Conservation (phyloP, 2,888 invertebrate genomes). For the Clanis bilineata region DNA sequence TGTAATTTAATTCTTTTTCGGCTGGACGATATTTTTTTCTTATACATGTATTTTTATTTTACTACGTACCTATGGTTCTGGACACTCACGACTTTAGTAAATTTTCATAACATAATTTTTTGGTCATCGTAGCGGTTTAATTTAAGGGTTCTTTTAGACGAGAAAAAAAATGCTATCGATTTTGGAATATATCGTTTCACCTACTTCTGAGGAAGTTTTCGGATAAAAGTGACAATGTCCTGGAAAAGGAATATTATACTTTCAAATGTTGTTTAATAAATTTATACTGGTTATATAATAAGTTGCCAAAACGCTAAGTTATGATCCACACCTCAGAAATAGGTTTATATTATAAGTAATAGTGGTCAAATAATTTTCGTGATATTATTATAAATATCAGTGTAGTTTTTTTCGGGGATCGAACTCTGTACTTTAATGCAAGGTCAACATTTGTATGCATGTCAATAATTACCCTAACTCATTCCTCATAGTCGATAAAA, state of each 20-base stretch:
- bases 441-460: constrained; percentile 18
- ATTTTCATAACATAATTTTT: constrained; percentile 9
- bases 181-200: neutral
- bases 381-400: constrained; percentile 43
- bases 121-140: constrained; percentile 37
- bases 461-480: neutral
- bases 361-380: constrained; percentile 25
- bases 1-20: constrained; percentile 47
- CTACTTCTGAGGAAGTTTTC: constrained; percentile 11
- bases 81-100: constrained; percentile 19
- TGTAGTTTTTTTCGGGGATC: constrained; percentile 30
- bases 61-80: constrained; percentile 27
- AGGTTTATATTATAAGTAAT: constrained; percentile 5
- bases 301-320: constrained; percentile 10
- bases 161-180: neutral
- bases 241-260: neutral
- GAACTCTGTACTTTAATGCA: constrained; percentile 27
- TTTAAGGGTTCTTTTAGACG: neutral
- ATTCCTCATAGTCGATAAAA: constrained; percentile 11
- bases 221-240: neutral
- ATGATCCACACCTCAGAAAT: constrained; percentile 4
- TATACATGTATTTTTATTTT: constrained; percentile 30
- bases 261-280: neutral
- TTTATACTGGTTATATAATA: neutral
- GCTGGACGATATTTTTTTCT: constrained; percentile 41